Evolutionary conservation across 2,113 vertebrate species (phyloP).

Genomic region (Bubo bubo): DNA sequence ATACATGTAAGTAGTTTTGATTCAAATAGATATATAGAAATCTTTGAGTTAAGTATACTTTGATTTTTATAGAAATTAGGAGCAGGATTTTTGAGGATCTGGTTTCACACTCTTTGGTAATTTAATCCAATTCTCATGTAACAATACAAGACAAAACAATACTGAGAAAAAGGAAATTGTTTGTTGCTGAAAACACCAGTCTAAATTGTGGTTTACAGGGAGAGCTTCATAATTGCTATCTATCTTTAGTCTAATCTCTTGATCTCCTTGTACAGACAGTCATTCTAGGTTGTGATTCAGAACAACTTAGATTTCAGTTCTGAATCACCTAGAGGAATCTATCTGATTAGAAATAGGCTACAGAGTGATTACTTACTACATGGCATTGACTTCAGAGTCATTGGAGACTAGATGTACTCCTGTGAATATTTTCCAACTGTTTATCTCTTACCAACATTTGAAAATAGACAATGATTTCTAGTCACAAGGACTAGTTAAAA

Average conservation of each 20-base stretch:
- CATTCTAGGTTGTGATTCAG: neutral
- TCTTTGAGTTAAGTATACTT: neutral
- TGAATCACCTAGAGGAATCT: neutral
- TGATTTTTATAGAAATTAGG: neutral
- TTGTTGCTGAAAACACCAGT: neutral
- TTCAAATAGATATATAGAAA: neutral
- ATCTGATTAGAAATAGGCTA: neutral
- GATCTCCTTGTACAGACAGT: neutral
- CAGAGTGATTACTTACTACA: neutral
- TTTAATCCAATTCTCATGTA: neutral
- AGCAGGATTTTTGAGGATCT: neutral
- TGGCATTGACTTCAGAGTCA: neutral
- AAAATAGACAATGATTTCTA: neutral
- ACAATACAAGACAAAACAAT: neutral
- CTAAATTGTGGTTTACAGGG: neutral
- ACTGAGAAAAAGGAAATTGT: neutral
- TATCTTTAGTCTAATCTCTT: neutral
- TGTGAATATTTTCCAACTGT: neutral
- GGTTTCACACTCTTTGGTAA: neutral
- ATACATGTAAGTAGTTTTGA: neutral
- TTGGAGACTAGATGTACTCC: neutral
- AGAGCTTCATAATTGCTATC: neutral
- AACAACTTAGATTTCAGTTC: neutral
- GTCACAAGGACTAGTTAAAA: neutral
- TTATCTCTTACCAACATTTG: neutral